phyloP scores from a whole-genome alignment of 1,140 invertebrate species.

The Penaeus japonicus region DNA sequence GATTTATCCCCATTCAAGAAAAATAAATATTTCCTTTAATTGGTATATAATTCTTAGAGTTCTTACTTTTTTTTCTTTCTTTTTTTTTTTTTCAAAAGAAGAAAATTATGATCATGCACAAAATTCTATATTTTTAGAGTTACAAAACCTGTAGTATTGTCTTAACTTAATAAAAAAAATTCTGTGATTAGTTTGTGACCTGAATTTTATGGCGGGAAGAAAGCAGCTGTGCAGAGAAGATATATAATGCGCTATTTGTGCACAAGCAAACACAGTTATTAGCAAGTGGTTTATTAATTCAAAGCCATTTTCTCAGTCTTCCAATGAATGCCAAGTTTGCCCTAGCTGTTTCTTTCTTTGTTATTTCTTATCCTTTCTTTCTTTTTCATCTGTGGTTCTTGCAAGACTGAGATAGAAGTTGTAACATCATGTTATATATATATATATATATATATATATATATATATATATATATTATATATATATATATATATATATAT shows the following conservation, averaged over 20 bases:
- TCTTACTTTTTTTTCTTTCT: background rate
- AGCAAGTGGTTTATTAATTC: constrained; percentile 15
- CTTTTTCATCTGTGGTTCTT: constrained; percentile 9
- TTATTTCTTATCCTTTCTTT: too few relatives aligned
- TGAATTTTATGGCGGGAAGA: constrained; percentile 36
- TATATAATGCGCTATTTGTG: constrained; percentile 1
- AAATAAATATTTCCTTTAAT: too few relatives aligned
- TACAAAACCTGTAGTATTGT: too few relatives aligned
- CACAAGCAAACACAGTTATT: constrained; percentile 42
- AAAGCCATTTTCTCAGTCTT: constrained; percentile 46
- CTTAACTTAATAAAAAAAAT: constrained; percentile 39
- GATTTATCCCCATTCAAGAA: too few relatives aligned
- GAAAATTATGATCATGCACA: background rate
- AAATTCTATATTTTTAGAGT: background rate
- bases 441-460: too few relatives aligned
- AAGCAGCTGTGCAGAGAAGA: background rate
- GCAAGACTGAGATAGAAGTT: background rate
- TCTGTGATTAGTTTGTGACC: constrained; percentile 53
- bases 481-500: too few relatives aligned
- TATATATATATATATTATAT: too few relatives aligned
- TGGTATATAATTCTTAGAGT: too few relatives aligned
- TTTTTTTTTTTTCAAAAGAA: background rate
- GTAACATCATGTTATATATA: too few relatives aligned
- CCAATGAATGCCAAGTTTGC: constrained; percentile 27
- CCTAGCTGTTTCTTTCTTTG: background rate